Evolutionary conservation across 2,113 vertebrate genomes (phyloP).

Genomic region (Channa maculata): DNA sequence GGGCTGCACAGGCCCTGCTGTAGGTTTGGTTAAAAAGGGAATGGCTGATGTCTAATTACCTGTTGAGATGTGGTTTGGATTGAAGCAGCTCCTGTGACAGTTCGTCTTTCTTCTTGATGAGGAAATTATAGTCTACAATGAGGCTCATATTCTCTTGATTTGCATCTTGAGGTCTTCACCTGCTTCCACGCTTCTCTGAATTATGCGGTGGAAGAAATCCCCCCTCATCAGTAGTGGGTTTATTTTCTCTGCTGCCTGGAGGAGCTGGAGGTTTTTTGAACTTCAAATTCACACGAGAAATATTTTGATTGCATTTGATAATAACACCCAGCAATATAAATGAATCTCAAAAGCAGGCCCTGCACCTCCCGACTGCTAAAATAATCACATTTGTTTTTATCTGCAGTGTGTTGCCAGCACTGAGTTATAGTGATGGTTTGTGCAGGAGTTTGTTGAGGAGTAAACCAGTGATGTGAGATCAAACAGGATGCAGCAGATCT

Average conservation of each 20-base stretch:
- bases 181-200: constrained; percentile 52
- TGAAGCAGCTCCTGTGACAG: constrained; percentile 60
- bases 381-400: constrained; percentile 43
- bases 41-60: constrained; percentile 70
- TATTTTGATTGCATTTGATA: constrained; percentile 67
- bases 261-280: constrained; percentile 47
- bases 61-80: constrained; percentile 77
- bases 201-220: constrained; percentile 53
- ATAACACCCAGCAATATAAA: constrained; percentile 43
- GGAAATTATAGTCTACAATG: constrained; percentile 70
- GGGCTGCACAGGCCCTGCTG: constrained; percentile 41
- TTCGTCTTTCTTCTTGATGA: constrained; percentile 66
- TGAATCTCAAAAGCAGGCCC: constrained; percentile 29
- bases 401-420: background rate
- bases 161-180: constrained; percentile 74
- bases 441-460: constrained; percentile 32
- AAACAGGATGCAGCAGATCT: constrained; percentile 31
- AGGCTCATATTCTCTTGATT: constrained; percentile 62
- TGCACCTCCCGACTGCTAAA: background rate
- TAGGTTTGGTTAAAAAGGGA: constrained; percentile 50
- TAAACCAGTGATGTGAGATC: constrained; percentile 44
- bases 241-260: constrained; percentile 63
- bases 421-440: constrained; percentile 29
- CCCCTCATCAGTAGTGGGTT: constrained; percentile 59
- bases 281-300: constrained; percentile 45